Evolutionary conservation across 2,797 vertebrate species (phyloP).

Genomic region (Pelochelys cantorii): DNA sequence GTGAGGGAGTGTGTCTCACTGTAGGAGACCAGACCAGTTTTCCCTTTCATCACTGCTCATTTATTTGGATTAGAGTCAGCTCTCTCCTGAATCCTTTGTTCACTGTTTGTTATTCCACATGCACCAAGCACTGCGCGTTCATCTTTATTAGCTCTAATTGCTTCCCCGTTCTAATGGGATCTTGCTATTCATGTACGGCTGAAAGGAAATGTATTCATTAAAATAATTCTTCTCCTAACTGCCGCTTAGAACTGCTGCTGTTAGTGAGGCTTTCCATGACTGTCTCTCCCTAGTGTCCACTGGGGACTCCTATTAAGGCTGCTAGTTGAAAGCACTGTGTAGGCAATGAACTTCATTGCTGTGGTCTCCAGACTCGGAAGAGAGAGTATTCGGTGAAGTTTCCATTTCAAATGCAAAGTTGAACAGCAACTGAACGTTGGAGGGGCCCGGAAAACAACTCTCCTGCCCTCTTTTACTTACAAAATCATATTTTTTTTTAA

Average conservation of each 20-base stretch:
- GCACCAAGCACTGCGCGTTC: slow-evolving; percentile 75
- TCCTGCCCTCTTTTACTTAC: neutral
- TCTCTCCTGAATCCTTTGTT: slow-evolving; percentile 76
- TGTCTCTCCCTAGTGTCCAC: slow-evolving; percentile 56
- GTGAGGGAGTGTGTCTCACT: slow-evolving; percentile 61
- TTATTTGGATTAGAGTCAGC: slow-evolving; percentile 78
- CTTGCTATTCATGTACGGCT: slow-evolving; percentile 82
- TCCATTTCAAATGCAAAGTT: neutral
- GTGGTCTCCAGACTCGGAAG: slow-evolving; percentile 66
- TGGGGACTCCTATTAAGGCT: slow-evolving; percentile 58
- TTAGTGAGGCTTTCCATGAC: slow-evolving; percentile 65
- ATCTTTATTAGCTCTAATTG: slow-evolving; percentile 89
- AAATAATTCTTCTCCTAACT: slow-evolving; percentile 83
- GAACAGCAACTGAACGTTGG: neutral
- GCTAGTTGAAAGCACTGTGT: slow-evolving; percentile 48
- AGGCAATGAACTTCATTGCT: slow-evolving; percentile 67
- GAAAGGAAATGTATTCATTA: slow-evolving; percentile 87
- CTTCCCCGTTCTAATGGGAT: slow-evolving; percentile 86
- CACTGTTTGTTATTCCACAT: slow-evolving; percentile 80
- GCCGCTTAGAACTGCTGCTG: slow-evolving; percentile 76
- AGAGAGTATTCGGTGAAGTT: slow-evolving; percentile 44
- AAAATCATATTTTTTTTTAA: neutral
- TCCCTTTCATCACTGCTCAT: slow-evolving; percentile 62
- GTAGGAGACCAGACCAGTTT: slow-evolving; percentile 54
- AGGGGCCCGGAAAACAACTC: slow-evolving; percentile 7